A percentile compares a stretch with the other conserved stretches of the same genome.
These are phyloP conservation scores for Coturnix japonica DNA, from an alignment of 2,113 vertebrate species.

Conservation along the genomic window DNA sequence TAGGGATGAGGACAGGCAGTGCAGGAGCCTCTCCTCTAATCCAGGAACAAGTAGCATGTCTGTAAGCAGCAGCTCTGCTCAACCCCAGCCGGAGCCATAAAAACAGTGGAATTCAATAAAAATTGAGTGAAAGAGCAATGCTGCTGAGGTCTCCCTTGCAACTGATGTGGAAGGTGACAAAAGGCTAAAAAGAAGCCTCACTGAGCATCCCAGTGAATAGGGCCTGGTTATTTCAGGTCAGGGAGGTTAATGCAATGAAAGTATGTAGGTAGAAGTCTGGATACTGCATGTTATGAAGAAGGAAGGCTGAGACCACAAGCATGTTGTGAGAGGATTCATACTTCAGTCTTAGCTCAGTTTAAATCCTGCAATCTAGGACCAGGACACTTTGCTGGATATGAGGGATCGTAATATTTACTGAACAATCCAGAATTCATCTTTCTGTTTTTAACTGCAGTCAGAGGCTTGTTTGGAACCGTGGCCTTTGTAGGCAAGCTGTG, in stretches of 20 bases:
- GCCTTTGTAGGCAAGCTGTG: neutral
- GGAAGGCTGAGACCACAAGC: neutral
- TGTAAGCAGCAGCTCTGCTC: neutral
- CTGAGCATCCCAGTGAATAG: neutral
- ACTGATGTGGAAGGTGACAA: neutral
- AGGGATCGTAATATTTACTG: neutral
- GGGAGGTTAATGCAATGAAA: neutral
- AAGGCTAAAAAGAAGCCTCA: neutral
- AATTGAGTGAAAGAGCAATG: neutral
- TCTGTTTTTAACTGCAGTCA: neutral
- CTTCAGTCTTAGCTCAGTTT: neutral
- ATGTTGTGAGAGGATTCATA: neutral
- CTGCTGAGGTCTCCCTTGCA: neutral
- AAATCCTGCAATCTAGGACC: neutral
- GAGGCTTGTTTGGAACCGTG: neutral
- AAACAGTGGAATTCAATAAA: neutral
- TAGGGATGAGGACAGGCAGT: neutral
- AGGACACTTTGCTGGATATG: fast-evolving
- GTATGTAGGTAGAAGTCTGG: neutral
- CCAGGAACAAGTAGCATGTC: neutral
- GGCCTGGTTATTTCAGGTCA: neutral
- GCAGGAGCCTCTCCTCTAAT: neutral
- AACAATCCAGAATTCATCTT: neutral
- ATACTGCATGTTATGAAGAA: neutral
- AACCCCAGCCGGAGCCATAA: neutral